These are phyloP conservation scores for Eupithecia insigniata DNA, from an alignment of 2,888 invertebrate genomes.

Conservation along the genomic window DNA sequence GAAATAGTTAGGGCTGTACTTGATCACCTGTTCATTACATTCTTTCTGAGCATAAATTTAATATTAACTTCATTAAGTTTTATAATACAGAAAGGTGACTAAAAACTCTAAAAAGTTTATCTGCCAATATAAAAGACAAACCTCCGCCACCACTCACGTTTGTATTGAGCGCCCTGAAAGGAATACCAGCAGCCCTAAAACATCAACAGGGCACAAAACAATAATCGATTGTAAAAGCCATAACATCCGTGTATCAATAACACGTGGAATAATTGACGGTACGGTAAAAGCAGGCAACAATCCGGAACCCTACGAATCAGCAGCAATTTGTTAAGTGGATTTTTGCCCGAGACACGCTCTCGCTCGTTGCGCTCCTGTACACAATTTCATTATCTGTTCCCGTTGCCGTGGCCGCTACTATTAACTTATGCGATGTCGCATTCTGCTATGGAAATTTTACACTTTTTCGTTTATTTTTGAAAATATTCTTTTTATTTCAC, in stretches of 20 bases:
- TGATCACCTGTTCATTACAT: not conserved
- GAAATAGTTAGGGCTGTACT: too few species aligned
- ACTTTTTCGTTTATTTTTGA: conserved; percentile 40
- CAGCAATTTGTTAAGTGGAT: conserved; percentile 86
- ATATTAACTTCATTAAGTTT: not conserved
- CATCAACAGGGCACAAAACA: not conserved
- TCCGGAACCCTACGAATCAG: conserved; percentile 84
- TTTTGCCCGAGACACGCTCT: conserved; percentile 84
- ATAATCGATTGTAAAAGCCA: conserved; percentile 20
- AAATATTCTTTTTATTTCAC: not conserved
- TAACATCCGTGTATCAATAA: conserved; percentile 72
- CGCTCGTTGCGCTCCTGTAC: conserved; percentile 83
- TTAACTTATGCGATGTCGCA: conserved; percentile 79
- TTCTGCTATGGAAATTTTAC: conserved; percentile 70
- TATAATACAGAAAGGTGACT: not conserved
- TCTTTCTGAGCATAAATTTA: not conserved
- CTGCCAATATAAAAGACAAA: too few species aligned
- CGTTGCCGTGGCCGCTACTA: conserved; percentile 62
- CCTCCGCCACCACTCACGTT: not conserved
- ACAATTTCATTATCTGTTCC: conserved; percentile 82
- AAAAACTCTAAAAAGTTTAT: too few species aligned
- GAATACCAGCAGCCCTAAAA: not conserved
- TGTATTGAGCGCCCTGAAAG: not conserved
- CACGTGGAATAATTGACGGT: conserved; percentile 77
- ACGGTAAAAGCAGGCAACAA: conserved; percentile 82